These are phyloP conservation scores for Irena cyanogastra DNA, from an alignment of 2,113 vertebrate species.

Conservation along the genomic window DNA sequence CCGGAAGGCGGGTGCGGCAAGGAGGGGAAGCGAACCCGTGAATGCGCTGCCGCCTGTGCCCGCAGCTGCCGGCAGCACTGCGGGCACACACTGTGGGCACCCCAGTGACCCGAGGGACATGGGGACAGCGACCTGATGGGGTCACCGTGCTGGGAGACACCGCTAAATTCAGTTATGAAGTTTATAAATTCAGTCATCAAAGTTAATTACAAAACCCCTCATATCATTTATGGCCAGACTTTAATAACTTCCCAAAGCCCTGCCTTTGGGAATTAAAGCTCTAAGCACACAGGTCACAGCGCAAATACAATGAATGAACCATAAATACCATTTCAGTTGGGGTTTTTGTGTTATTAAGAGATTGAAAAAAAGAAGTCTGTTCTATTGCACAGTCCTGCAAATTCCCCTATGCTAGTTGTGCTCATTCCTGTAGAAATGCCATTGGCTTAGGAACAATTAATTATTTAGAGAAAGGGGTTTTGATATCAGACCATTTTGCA, in stretches of 20 bases:
- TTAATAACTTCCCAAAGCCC: neutral
- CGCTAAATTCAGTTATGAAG: rapidly evolving
- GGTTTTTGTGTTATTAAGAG: neutral
- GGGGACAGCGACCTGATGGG: neutral
- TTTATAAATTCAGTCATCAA: neutral
- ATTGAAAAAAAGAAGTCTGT: neutral
- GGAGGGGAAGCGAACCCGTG: neutral
- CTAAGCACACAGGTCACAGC: neutral
- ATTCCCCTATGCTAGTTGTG: neutral
- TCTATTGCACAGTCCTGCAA: neutral
- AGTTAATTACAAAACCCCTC: neutral
- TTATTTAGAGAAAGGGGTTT: neutral
- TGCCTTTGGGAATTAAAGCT: neutral
- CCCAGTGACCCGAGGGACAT: rapidly evolving
- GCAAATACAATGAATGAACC: neutral
- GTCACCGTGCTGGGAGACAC: neutral
- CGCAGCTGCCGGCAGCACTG: neutral
- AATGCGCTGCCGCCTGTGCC: neutral
- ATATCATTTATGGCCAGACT: neutral
- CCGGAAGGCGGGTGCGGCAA: rapidly evolving
- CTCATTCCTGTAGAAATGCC: neutral
- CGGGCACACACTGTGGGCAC: rapidly evolving
- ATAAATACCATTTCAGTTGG: neutral
- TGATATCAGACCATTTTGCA: neutral
- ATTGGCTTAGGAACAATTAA: neutral